phyloP scores from a whole-genome alignment of 2,797 vertebrate genomes.

The Ciconia nigra region DNA sequence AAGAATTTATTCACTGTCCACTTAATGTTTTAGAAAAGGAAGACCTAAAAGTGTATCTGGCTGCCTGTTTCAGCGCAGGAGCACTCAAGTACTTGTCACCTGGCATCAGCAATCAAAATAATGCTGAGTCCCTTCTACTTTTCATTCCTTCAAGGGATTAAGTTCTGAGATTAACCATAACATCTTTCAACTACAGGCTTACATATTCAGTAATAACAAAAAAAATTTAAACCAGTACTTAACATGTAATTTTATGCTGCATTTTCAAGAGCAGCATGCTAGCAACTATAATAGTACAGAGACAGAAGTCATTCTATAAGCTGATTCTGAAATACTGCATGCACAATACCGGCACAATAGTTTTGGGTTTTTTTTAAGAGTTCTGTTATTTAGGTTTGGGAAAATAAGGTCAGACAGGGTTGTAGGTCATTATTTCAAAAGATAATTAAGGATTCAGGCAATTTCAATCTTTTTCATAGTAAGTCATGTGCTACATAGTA shows the following conservation, averaged over 20 bases:
- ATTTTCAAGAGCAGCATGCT: not conserved
- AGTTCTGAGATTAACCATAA: not conserved
- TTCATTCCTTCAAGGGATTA: constrained; percentile 7
- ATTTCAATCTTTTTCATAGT: not conserved
- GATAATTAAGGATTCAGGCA: not conserved
- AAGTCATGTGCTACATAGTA: not conserved
- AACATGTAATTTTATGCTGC: not conserved
- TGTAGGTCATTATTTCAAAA: not conserved
- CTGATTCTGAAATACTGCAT: not conserved
- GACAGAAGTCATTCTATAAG: not conserved
- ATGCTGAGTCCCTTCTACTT: not conserved
- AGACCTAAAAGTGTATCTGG: not conserved
- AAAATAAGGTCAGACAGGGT: not conserved
- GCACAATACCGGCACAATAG: not conserved
- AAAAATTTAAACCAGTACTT: not conserved
- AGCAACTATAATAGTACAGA: not conserved
- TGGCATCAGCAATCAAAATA: not conserved
- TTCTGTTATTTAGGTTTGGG: not conserved
- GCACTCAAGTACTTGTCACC: not conserved
- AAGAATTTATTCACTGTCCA: constrained; percentile 2
- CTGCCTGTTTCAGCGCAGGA: not conserved
- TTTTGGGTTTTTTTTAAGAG: not conserved
- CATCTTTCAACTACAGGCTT: not conserved
- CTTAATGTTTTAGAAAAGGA: not conserved
- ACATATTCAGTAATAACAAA: not conserved